phyloP scores from a whole-genome alignment of 2,888 invertebrate genomes.

The Drosophila mettleri region DNA sequence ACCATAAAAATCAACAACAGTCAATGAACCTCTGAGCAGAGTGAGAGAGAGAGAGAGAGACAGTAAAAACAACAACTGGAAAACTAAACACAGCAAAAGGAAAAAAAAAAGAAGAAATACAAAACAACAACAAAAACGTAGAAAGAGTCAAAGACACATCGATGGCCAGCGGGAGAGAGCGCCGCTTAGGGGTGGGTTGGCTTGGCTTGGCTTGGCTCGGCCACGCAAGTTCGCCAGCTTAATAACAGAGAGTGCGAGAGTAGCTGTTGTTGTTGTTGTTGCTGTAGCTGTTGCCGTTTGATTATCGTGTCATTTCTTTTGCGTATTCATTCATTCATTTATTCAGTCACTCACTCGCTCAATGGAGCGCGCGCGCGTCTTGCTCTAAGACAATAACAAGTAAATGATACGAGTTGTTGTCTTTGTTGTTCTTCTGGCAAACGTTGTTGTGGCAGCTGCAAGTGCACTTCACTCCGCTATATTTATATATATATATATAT shows the following conservation, averaged over 20 bases:
- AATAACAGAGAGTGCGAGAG: slow-evolving; percentile 49
- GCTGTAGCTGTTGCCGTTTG: slow-evolving; percentile 42
- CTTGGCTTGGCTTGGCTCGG: slow-evolving; percentile 3
- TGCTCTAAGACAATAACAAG: slow-evolving; percentile 68
- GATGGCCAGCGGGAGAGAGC: background rate
- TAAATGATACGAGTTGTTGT: slow-evolving; percentile 60
- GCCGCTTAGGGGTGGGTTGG: background rate
- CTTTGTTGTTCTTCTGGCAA: slow-evolving; percentile 20
- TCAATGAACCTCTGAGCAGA: slow-evolving; percentile 70
- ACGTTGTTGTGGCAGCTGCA: slow-evolving; percentile 48
- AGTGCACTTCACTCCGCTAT: slow-evolving; percentile 34
- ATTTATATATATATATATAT: no score
- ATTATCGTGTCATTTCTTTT: slow-evolving; percentile 72
- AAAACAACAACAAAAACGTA: slow-evolving; percentile 9
- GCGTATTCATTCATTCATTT: slow-evolving; percentile 65
- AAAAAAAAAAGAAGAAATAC: slow-evolving; percentile 16
- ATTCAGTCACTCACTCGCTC: slow-evolving; percentile 47
- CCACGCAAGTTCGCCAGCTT: slow-evolving; percentile 37
- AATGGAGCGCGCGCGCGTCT: slow-evolving; percentile 37
- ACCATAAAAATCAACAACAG: slow-evolving; percentile 74
- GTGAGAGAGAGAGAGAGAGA: slow-evolving; percentile 18
- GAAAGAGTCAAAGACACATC: slow-evolving; percentile 25
- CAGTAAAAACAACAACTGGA: slow-evolving; percentile 15
- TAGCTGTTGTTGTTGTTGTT: slow-evolving; percentile 12
- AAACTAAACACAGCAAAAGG: slow-evolving; percentile 46